Base-by-base conservation (phyloP, 1,140 invertebrate species). In the Camponotus vicinus region DNA sequence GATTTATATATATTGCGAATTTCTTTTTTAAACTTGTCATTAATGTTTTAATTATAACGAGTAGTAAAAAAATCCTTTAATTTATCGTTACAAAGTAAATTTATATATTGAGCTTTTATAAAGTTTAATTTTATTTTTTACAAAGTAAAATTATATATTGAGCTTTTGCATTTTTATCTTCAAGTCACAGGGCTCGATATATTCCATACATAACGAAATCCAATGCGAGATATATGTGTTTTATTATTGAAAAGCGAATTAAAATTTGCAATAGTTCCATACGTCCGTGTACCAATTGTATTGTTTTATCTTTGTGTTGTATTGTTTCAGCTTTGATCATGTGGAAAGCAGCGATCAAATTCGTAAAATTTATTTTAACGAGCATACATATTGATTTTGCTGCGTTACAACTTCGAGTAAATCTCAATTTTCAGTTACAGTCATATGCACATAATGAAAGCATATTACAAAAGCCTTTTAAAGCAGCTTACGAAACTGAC, bases 351-450 rank as follows among this genome's bases (percentile, higher is more conserved):
- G 18, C 15, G 18, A 75, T 57, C 18, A 13, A 57, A 55, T 40
- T 21, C 21, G 64, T 15, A 42, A 21, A 37, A 32, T 70, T 80
- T 15, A 80, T 55, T 67, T 80, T 21, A 80, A 0, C 45, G n/a
- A 69, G 63, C 5, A 32, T 18, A 9, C 32, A 21, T 67, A 5
- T 21, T 18, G 37, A 55, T 40, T 80, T 80, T 55, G 42, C 45
- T 1, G 27, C 1, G 13, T 13, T 21, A 34, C 61, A 37, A 40
- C 3, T n/a, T 34, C 8, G 21, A 7, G 27, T 27, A 40, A 78
- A 66, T 66, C n/a, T 66, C 45, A 78, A 66, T 66, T 78, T 77
- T 64, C 59, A 45, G n/a, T 64, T 77, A 63, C 21, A 32, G 7
- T 8, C 40, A 45, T 15, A 9, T 15, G 21, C 13, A 63, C 49